Evolutionary conservation across 92 coral and sea anemone genomes (phyloP).

Genomic region (Heliopora coerulea): DNA sequence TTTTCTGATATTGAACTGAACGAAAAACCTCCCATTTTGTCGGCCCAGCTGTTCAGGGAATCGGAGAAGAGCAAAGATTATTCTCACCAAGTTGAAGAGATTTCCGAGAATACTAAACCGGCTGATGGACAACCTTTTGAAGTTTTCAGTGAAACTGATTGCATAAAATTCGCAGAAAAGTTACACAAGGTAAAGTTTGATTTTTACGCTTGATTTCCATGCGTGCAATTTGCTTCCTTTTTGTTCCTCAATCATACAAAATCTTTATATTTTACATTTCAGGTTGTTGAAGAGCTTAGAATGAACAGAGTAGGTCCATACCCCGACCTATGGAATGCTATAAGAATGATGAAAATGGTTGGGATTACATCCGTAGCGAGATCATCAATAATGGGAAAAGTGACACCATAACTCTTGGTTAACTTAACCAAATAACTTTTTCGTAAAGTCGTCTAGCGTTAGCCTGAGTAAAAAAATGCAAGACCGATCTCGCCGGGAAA

Average conservation of each 20-base stretch:
- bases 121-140: not conserved
- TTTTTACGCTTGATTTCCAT: too few relatives aligned
- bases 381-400: too few relatives aligned
- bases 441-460: too few relatives aligned
- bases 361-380: too few relatives aligned
- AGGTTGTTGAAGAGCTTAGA: constrained; percentile 74
- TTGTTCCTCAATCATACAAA: too few relatives aligned
- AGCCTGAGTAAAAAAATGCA: too few relatives aligned
- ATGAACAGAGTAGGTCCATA: constrained; percentile 57
- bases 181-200: constrained; percentile 4
- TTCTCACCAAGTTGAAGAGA: not conserved
- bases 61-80: not conserved
- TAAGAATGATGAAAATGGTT: too few relatives aligned
- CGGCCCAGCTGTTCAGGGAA: not conserved
- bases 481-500: too few relatives aligned
- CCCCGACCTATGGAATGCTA: too few relatives aligned
- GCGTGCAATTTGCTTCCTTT: too few relatives aligned
- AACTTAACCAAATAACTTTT: too few relatives aligned
- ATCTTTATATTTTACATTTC: not conserved
- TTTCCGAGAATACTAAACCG: constrained; percentile 1
- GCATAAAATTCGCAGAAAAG: constrained; percentile 28
- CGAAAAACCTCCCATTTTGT: not conserved
- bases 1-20: not conserved
- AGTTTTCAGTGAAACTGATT: constrained; percentile 25
- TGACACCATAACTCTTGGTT: too few relatives aligned